These are phyloP conservation scores for Caenorhabditis drosophilae DNA, from an alignment of 2,888 invertebrate genomes.

Conservation along the genomic window DNA sequence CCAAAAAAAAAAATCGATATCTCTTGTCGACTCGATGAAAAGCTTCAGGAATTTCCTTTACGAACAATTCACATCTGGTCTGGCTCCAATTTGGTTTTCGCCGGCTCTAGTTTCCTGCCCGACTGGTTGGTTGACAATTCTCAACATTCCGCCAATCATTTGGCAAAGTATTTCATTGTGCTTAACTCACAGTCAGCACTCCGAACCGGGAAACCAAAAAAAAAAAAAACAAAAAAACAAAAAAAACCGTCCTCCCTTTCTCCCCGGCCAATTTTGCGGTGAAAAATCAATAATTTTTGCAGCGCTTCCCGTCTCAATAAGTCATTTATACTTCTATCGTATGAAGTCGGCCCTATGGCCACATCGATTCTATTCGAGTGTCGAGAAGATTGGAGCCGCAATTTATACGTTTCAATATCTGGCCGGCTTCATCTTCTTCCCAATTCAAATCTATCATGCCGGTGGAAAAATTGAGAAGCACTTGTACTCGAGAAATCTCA, in stretches of 20 bases:
- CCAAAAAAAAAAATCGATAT: too few species aligned
- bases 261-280: not conserved
- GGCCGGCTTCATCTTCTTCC: not conserved
- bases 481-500: not conserved
- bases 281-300: not conserved
- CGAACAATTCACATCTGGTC: not conserved
- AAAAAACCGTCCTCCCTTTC: not conserved
- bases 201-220: not conserved
- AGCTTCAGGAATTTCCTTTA: not conserved
- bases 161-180: constrained; percentile 1
- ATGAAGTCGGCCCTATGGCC: not conserved
- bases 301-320: constrained; percentile 1
- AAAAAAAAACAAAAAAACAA: too few species aligned
- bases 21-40: too few species aligned
- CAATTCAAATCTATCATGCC: not conserved
- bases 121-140: constrained; percentile 1
- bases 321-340: constrained; percentile 1
- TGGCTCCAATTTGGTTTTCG: not conserved
- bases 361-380: not conserved
- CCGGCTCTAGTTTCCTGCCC: not conserved
- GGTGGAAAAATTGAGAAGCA: not conserved
- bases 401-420: not conserved
- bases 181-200: not conserved
- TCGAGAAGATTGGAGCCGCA: not conserved
- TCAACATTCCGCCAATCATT: not conserved